Evolutionary conservation across 2,113 vertebrate genomes (phyloP), one percentile per base, ranked within the genome.

Genomic region (Morone saxatilis): DNA sequence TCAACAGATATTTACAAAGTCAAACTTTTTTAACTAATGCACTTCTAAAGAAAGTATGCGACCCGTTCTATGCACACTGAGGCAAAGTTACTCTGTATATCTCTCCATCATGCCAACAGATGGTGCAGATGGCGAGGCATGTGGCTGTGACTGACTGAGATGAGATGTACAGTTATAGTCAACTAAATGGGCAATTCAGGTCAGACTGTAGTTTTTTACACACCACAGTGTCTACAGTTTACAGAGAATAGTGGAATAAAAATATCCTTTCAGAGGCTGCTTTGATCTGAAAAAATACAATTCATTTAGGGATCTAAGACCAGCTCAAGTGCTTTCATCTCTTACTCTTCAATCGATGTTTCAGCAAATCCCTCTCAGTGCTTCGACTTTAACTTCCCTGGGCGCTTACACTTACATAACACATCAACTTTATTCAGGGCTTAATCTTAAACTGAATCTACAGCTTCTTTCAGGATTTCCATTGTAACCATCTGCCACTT

Each of bases 111-210:
- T 7, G 12, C 56, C 71, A 69, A 31, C 63, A 76, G 80, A 69
- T 62, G 71, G 63, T 36, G 62, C 78, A 57, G 50, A 47, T 31
- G 45, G 67, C 54, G 38, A 10, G 1, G 20, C 54, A 68, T 61
- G 54, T 71, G 68, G 47, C 47, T 7, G 16, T 78, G 65, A 69
- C 76, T 70, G n/a, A 54, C n/a, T 43, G 38, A 79, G 48, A 71
- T 31, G n/a, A 54, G n/a, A 51, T 63, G 68, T 69, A 50, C 25
- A 48, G 22, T 57, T 31, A 36, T 47, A 57, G 43, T 71, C 16
- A 31, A 56, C 59, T 13, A 54, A 63, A 71, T 53, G 36, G 25
- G 16, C 16, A 56, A 16, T 38, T 25, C 14, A 51, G 47, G 12
- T 53, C 72, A 51, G 31, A 43, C 8, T 48, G 71, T 63, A 25